Percentiles rank a stretch among this genome's conserved stretches.
Evolutionary conservation across 2,797 vertebrate genomes (phyloP).

Genomic region (Oreochromis mossambicus): DNA sequence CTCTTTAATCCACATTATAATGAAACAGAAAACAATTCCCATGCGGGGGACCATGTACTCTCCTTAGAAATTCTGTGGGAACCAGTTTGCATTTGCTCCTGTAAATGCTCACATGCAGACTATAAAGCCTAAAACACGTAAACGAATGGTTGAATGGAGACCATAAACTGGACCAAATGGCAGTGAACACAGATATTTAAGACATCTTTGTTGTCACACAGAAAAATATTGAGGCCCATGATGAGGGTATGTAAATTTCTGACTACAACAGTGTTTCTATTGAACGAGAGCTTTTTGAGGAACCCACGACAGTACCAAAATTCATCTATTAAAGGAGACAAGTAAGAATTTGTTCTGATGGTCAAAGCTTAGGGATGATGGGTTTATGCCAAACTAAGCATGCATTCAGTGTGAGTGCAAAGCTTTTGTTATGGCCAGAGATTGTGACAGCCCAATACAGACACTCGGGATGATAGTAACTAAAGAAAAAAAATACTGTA

Average conservation of each 20-base stretch:
- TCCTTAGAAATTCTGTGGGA: background rate
- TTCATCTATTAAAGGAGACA: background rate
- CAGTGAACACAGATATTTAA: background rate
- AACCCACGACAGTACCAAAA: background rate
- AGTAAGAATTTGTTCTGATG: background rate
- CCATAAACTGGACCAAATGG: background rate
- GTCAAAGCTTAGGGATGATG: background rate
- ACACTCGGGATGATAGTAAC: accelerated
- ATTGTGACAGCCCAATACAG: background rate
- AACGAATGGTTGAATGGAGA: background rate
- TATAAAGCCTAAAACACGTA: background rate
- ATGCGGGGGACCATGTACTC: background rate
- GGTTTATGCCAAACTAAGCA: background rate
- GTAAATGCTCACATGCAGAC: background rate
- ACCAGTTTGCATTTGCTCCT: background rate
- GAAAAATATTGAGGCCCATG: background rate
- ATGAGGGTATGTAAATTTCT: background rate
- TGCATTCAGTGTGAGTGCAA: background rate
- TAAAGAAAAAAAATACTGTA: too few species aligned
- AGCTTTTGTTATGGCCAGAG: background rate
- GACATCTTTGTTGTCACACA: background rate
- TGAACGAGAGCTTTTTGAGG: background rate
- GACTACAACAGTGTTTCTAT: background rate
- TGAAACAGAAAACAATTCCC: background rate
- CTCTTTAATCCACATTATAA: background rate